Evolutionary conservation across 2,888 invertebrate species (phyloP).

Genomic region (Panopea generosa): DNA sequence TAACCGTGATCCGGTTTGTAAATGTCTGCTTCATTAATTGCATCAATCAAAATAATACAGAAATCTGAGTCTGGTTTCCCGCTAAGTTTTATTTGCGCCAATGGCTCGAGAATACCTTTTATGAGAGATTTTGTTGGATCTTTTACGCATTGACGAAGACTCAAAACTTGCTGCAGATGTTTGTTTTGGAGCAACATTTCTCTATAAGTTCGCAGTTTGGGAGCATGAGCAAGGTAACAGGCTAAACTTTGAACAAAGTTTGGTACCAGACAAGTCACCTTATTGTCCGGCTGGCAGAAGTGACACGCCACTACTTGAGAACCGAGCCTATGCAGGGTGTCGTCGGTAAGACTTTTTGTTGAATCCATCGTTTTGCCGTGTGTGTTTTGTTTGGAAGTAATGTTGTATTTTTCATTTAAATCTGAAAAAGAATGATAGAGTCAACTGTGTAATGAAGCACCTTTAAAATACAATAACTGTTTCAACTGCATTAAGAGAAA

Average conservation of each 20-base stretch:
- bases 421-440: constrained; percentile 36
- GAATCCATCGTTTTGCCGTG: constrained; percentile 67
- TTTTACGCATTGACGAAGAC: constrained; percentile 95
- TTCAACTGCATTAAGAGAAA: too few species aligned
- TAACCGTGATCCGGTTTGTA: constrained; percentile 97
- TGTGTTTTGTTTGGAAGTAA: constrained; percentile 70
- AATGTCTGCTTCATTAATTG: constrained; percentile 97
- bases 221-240: constrained; percentile 96
- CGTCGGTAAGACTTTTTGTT: constrained; percentile 73
- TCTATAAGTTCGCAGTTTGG: constrained; percentile 94
- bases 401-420: too few species aligned
- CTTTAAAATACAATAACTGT: too few species aligned
- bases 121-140: constrained; percentile 94
- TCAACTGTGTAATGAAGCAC: too few species aligned
- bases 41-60: constrained; percentile 95
- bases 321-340: constrained; percentile 87
- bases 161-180: constrained; percentile 91
- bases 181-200: constrained; percentile 94
- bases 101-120: constrained; percentile 95
- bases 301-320: constrained; percentile 97
- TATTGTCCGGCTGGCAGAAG: constrained; percentile 97
- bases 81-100: constrained; percentile 85
- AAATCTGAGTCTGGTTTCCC: constrained; percentile 89
- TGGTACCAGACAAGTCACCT: constrained; percentile 97
- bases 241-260: constrained; percentile 98